A percentile compares a stretch with the other conserved stretches of the same genome.
Evolutionary conservation across 2,797 vertebrate species (phyloP).

Genomic region (Enteromius mattozi): DNA sequence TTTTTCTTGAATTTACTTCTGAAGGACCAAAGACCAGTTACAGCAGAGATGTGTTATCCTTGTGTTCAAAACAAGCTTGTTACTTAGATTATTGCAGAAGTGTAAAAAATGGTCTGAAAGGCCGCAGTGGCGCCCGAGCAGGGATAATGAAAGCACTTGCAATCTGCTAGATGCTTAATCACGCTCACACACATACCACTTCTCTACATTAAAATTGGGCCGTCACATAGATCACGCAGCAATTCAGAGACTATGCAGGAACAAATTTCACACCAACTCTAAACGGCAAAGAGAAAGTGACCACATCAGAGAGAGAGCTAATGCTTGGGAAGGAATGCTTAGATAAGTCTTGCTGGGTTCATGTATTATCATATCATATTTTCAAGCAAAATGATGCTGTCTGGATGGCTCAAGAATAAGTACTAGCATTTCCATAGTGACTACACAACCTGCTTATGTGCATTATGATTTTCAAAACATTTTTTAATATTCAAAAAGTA

Average conservation of each 20-base stretch:
- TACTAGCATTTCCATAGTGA: background rate
- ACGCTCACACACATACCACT: conserved; percentile 50
- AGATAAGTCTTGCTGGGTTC: background rate
- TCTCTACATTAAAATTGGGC: conserved; percentile 10
- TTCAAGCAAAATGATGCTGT: background rate
- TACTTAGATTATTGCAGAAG: conserved; percentile 62
- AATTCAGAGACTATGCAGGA: conserved; percentile 52
- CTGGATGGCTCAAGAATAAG: background rate
- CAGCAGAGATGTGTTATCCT: conserved; percentile 54
- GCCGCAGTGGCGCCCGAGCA: conserved; percentile 51
- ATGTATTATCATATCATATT: background rate
- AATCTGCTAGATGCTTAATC: conserved; percentile 66
- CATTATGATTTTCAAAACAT: background rate
- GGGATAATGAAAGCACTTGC: conserved; percentile 65
- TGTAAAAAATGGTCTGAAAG: conserved; percentile 63
- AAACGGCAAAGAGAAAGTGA: conserved; percentile 32
- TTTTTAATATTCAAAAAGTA: background rate
- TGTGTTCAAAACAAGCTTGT: conserved; percentile 67
- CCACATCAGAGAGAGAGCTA: conserved; percentile 29
- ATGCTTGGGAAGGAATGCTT: conserved; percentile 36
- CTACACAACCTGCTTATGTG: background rate
- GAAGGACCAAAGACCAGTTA: background rate
- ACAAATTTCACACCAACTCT: conserved; percentile 48
- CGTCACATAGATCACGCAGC: conserved; percentile 7
- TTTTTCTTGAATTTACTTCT: background rate